Evolutionary conservation across 2,797 vertebrate genomes (phyloP).

Genomic region (Halcyon leucocephala): DNA sequence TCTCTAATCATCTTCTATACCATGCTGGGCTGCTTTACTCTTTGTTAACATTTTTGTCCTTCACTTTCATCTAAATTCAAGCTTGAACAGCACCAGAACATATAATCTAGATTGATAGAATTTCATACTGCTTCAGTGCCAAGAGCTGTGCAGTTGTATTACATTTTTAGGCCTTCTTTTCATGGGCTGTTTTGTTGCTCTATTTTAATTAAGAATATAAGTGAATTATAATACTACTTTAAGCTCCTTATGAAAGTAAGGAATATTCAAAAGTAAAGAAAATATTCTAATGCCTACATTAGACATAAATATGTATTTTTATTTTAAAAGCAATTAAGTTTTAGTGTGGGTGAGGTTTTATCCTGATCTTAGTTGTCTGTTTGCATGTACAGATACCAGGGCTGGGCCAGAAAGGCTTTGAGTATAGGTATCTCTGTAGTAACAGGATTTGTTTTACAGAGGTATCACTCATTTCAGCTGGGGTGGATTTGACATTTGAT

Average conservation of each 20-base stretch:
- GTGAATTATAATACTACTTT: background rate
- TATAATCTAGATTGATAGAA: background rate
- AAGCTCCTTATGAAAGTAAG: background rate
- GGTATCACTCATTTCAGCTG: background rate
- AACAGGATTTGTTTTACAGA: background rate
- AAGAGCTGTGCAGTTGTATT: background rate
- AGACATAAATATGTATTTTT: background rate
- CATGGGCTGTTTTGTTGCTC: background rate
- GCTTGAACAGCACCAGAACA: background rate
- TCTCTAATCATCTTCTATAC: background rate
- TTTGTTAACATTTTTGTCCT: background rate
- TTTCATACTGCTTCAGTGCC: background rate
- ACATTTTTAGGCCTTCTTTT: background rate
- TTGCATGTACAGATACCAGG: background rate
- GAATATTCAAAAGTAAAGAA: background rate
- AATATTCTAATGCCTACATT: background rate
- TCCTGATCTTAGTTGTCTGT: background rate
- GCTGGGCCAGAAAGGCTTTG: background rate
- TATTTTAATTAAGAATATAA: background rate
- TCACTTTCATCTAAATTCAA: slow-evolving; percentile 12
- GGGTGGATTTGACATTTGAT: background rate
- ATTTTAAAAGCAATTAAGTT: background rate
- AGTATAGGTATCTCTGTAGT: background rate
- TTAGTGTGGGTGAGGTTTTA: background rate
- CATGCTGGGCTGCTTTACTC: background rate